Evolutionary conservation across 2,888 invertebrate species (phyloP), one percentile per base, ranked within the genome.

Genomic region (Altica lythri): DNA sequence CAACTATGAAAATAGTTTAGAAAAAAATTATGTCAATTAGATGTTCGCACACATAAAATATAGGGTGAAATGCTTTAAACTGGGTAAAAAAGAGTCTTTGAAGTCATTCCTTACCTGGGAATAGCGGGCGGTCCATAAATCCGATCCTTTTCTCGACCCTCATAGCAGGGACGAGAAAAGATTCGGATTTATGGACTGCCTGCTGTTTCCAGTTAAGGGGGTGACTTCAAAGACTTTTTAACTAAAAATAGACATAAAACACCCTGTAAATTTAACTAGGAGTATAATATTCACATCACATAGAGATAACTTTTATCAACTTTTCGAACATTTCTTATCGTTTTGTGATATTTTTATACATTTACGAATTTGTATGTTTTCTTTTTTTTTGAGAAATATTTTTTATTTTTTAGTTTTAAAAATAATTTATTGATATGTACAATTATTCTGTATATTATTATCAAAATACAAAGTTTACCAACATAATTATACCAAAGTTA

Each of bases 401-500:
- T 66, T 64, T 62, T 49, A 49, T 63, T 62, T 60, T 67, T 66
- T 65, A 65, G 59, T 62, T 64, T 59, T 61, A 59, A 62, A n/a
- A 59, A 58, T 61, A 49, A 61, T 62, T 63, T 62, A 63, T 61
- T 61, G 44, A 58, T 35, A 35, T 62, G 57, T 55, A 52, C 55
- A 55, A 50, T 50, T 53, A 54, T 58, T 57, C 32, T 59, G 55
- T 57, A 57, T 59, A 59, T 57, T 63, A 55, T 62, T 59, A 51
- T 44, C 27, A 13, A 51, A 57, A 50, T 60, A 59, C 54, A 61
- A 61, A 62, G 55, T 73, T 74, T 75, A 75, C 74, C 74, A 76
- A 74, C 74, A 73, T 75, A 74, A 73, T 76, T 75, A 84, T 85
- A 83, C 85, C 85, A 85, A 85, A 85, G 85, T 84, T 83, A 84